Percentiles rank a stretch among this genome's conserved stretches.
Evolutionary conservation across 2,113 vertebrate genomes (phyloP).

Genomic region (Seriola quinqueradiata): DNA sequence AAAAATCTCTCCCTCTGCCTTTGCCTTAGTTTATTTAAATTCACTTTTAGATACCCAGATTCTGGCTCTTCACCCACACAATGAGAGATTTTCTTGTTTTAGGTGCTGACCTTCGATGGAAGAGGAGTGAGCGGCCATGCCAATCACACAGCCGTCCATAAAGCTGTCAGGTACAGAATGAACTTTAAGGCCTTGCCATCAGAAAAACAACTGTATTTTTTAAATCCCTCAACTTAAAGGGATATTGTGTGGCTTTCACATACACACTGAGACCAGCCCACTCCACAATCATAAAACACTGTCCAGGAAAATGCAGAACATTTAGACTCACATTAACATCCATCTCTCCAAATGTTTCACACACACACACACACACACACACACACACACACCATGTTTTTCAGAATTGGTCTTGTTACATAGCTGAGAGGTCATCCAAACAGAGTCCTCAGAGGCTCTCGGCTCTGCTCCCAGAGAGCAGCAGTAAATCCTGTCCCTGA

Average conservation of each 20-base stretch:
- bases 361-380: constrained; percentile 20
- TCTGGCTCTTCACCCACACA: constrained; percentile 36
- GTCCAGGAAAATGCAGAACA: constrained; percentile 62
- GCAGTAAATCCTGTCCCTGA: constrained; percentile 74
- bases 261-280: constrained; percentile 25
- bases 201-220: not conserved
- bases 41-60: constrained; percentile 47
- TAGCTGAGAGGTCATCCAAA: constrained; percentile 76
- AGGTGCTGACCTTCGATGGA: constrained; percentile 96
- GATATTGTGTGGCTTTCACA: constrained; percentile 43
- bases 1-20: constrained; percentile 32
- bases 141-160: constrained; percentile 90
- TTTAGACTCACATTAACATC: constrained; percentile 54
- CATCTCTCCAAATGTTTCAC: constrained; percentile 52
- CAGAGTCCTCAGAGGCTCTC: constrained; percentile 67
- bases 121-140: constrained; percentile 93
- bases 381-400: constrained; percentile 58
- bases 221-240: not conserved
- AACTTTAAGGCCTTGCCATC: constrained; percentile 1
- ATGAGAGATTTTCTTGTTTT: constrained; percentile 68
- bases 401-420: constrained; percentile 70
- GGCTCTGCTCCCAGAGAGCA: constrained; percentile 65
- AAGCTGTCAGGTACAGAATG: constrained; percentile 88
- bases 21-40: constrained; percentile 40
- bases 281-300: constrained; percentile 56